Evolutionary conservation across 2,113 vertebrate species (phyloP), one percentile per base, ranked within the genome.

Genomic region (Fregata magnificens): DNA sequence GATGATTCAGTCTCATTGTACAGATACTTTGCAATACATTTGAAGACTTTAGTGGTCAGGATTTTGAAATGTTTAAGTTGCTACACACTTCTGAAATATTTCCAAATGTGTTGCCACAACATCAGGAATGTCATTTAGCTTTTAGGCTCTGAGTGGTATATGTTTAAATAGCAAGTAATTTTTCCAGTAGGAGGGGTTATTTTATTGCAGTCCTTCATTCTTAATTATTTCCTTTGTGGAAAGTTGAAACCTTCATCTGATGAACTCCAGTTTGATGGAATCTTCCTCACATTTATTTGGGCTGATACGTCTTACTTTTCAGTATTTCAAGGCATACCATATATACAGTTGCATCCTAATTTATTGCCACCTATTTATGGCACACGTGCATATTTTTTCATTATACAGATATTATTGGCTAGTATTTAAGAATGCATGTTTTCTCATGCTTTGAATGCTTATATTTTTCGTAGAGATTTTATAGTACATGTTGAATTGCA

Each of bases 21-120:
- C 25, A 24, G 25, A 7, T 72, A 36, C 70, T 94, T 82, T 82
- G 66, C 70, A 82, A 58, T 50, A 16, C 4, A 6, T 44, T 45
- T 61, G 44, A 61, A 73, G 28, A 13, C 12, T 61, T 79, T 2
- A 34, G 21, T 31, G 62, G 74, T 66, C 74, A 66, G 61, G 62
- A 47, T 90, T 93, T 96, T 82, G 82, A 91, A 96, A 93, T 73
- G 14, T 66, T 94, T 29, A 29, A 81, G 67, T 84, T 93, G 47
- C 84, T 91, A 44, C 40, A 13, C 82, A 53, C 81, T 89, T 89
- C 36, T 78, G 73, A 63, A 87, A 21, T 56, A 32, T 40, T 91
- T 89, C 47, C 72, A 52, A 47, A 31, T 28, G 11, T 69, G 56
- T 96, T 94, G 47, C 73, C 52, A 25, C 29, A 70, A 50, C 38